These are phyloP conservation scores for Radopholus similis DNA, from an alignment of 1,140 invertebrate genomes.

Conservation along the genomic window DNA sequence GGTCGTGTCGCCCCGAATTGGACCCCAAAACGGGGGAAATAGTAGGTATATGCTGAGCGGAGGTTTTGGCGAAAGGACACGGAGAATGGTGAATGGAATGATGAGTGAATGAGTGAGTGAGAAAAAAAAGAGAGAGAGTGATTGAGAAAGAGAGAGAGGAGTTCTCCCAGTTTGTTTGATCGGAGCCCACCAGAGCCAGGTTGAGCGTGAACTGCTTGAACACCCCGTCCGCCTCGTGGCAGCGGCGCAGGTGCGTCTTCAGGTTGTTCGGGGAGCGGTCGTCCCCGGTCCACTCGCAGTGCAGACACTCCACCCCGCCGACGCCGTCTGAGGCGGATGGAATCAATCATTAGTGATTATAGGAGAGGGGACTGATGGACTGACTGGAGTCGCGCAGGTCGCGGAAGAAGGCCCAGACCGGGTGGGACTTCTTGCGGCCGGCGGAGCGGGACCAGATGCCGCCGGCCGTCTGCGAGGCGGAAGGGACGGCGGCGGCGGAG, in stretches of 20 bases:
- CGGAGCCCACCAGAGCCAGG: conserved; percentile 33
- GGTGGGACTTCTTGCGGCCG: conserved; percentile 49
- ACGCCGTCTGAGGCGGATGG: conserved; percentile 35
- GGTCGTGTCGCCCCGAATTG: no score
- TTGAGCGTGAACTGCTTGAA: conserved; percentile 45
- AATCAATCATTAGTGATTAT: conserved; percentile 5
- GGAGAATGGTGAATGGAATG: no score
- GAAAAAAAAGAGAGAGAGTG: no score
- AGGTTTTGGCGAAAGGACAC: no score
- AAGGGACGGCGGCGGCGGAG: not conserved
- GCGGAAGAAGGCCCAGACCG: conserved; percentile 47
- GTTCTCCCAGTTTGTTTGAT: no score
- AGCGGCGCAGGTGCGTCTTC: conserved; percentile 48
- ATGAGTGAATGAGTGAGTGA: no score
- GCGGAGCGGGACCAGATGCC: conserved; percentile 31
- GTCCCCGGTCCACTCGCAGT: conserved; percentile 45
- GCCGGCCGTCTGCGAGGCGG: not conserved
- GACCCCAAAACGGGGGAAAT: no score
- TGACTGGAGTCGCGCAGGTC: conserved; percentile 47
- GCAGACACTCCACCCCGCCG: conserved; percentile 37
- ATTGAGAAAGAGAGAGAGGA: no score
- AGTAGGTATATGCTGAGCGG: no score
- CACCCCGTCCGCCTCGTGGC: conserved; percentile 45
- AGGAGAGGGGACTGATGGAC: conserved; percentile 9
- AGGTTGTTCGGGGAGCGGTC: conserved; percentile 50